Evolutionary conservation across 1,140 invertebrate genomes (phyloP).

Genomic region (Calycopis cecrops): DNA sequence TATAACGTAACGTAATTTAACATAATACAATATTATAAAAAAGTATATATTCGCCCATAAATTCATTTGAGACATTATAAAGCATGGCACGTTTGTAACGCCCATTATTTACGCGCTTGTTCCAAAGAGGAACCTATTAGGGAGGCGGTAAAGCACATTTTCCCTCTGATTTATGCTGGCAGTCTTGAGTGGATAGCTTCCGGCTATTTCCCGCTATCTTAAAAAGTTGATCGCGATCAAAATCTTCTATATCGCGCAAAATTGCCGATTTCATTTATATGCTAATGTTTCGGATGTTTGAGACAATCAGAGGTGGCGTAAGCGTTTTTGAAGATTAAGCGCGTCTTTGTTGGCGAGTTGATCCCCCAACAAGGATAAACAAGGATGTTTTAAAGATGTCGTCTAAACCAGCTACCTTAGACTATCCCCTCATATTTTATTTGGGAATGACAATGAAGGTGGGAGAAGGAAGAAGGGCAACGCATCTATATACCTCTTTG

Average conservation of each 20-base stretch:
- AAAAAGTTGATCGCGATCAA: conserved; percentile 39
- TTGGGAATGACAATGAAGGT: too few species aligned
- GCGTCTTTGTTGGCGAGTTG: too few species aligned
- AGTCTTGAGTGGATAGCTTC: conserved; percentile 20
- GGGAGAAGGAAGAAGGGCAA: too few species aligned
- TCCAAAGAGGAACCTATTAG: conserved; percentile 2
- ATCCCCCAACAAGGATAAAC: too few species aligned
- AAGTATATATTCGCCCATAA: not conserved
- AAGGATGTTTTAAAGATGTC: too few species aligned
- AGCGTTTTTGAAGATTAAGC: too few species aligned
- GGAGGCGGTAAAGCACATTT: conserved; percentile 4
- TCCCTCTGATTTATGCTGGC: conserved; percentile 10
- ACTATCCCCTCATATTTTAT: too few species aligned
- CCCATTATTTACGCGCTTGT: not conserved
- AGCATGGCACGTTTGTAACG: not conserved
- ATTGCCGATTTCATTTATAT: conserved; percentile 53
- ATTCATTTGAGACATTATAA: not conserved
- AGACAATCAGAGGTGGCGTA: too few species aligned
- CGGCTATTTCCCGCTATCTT: conserved; percentile 27
- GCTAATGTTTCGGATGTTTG: conserved; percentile 33
- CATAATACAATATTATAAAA: not conserved
- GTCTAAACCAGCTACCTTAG: too few species aligned
- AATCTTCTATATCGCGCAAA: conserved; percentile 27
- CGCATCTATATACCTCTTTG: too few species aligned
- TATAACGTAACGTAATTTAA: too few species aligned